Evolutionary conservation across 2,888 invertebrate genomes (phyloP).

Genomic region (Idaea biselata): DNA sequence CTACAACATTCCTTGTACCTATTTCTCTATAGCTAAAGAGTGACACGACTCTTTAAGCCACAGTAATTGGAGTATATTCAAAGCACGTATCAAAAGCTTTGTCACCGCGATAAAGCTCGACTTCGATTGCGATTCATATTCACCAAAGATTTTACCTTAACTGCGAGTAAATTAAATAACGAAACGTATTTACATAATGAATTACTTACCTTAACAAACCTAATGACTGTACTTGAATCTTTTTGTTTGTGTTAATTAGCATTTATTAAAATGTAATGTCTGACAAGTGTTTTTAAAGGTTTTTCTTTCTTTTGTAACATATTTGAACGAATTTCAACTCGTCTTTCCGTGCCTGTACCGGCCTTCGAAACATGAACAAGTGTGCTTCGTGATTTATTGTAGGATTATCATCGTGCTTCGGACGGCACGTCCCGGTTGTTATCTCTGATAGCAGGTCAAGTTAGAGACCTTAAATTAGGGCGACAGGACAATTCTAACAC

Average conservation of each 20-base stretch:
- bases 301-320: neutral
- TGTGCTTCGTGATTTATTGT: no score
- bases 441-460: no score
- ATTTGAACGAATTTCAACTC: no score
- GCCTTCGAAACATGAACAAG: no score
- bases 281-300: neutral
- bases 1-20: neutral
- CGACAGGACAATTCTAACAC: no score
- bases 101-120: conserved; percentile 62
- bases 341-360: no score
- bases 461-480: no score
- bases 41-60: conserved; percentile 45
- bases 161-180: conserved; percentile 36
- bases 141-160: conserved; percentile 44
- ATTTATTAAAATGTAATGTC: neutral
- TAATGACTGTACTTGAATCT: conserved; percentile 3
- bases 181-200: conserved; percentile 30
- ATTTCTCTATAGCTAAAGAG: conserved; percentile 5
- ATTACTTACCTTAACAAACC: conserved; percentile 6
- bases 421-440: no score
- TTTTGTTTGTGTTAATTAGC: conserved; percentile 11
- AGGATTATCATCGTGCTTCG: no score
- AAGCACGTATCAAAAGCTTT: conserved; percentile 70
- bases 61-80: conserved; percentile 61
- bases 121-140: conserved; percentile 60